Evolutionary conservation across 2,888 invertebrate genomes (phyloP), one percentile per base, ranked within the genome.

Genomic region (Troides aeacus): DNA sequence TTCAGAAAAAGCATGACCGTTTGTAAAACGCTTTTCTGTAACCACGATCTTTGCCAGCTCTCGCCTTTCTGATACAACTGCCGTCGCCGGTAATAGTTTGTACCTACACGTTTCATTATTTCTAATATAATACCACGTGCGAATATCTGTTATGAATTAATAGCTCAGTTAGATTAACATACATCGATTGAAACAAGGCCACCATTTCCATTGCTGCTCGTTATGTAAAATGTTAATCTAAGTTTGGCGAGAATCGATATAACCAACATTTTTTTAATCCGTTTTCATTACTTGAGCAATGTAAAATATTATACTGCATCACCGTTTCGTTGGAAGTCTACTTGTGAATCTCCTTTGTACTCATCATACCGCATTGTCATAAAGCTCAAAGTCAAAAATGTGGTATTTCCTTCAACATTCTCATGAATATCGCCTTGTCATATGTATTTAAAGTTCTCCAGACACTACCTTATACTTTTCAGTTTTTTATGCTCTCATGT

Each of bases 11-110:
- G 53, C 58, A 62, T 42, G 62, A 23, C 36, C 53, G 62, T 59
- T 70, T 50, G 62, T 24, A 53, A 46, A 23, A 39, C 59, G 65
- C 70, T 68, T 62, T 42, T 64, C 46, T 59, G 66, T 70, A 67
- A 68, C 63, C 59, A 68, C 46, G 53, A 70, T 70, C 62, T 71
- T 68, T 46, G 63, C 53, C 24, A 62, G 64, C 63, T 64, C 30
- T 66, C 60, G 50, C 62, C 50, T 63, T 66, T 68, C 36, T 66
- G 39, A n/a, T 42, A 21, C 21, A n/a, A n/a, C 42, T 15, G 60
- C 65, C 21, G 21, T 61, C 61, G 56, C 56, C 56, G 42, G 18
- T 53, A 21, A 36, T 57, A 8, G 53, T 57, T 39, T 10, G 10
- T 39, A 39, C 39, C 39, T 10, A 63, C 30, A 67, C 62, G 23